Conservation (phyloP, 2,797 vertebrate species). For the Acanthurus leucopareius region DNA sequence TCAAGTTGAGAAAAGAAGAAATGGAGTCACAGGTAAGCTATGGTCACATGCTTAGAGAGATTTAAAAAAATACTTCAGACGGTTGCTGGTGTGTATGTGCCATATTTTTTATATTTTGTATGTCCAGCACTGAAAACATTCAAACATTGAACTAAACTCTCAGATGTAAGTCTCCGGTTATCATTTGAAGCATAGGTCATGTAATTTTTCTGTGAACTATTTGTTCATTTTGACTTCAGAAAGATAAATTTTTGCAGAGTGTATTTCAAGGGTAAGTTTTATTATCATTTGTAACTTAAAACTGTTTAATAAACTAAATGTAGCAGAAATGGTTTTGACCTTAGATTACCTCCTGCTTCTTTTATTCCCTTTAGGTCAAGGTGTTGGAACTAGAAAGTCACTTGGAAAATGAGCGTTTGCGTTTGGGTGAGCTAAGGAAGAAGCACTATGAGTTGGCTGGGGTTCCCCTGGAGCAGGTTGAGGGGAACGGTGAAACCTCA, state of each 20-base stretch:
- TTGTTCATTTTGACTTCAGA: not conserved
- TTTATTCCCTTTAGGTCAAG: constrained; percentile 88
- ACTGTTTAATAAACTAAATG: not conserved
- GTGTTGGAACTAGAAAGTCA: constrained; percentile 93
- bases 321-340: not conserved
- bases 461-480: constrained; percentile 66
- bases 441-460: constrained; percentile 93
- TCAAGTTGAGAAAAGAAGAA: constrained; percentile 96
- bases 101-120: not conserved
- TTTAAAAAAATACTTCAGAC: not conserved
- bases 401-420: constrained; percentile 91
- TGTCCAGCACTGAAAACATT: not conserved
- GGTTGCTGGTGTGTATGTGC: not conserved
- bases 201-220: not conserved
- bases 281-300: no score
- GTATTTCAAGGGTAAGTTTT: no score
- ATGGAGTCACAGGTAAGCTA: constrained; percentile 94
- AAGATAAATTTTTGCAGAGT: no score
- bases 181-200: not conserved
- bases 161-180: not conserved
- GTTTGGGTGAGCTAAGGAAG: constrained; percentile 93
- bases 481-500: constrained; percentile 73
- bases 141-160: not conserved
- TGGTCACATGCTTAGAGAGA: not conserved
- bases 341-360: not conserved